These are phyloP conservation scores for Pachypanchax playfairii DNA, from an alignment of 2,113 vertebrate species.

Conservation along the genomic window DNA sequence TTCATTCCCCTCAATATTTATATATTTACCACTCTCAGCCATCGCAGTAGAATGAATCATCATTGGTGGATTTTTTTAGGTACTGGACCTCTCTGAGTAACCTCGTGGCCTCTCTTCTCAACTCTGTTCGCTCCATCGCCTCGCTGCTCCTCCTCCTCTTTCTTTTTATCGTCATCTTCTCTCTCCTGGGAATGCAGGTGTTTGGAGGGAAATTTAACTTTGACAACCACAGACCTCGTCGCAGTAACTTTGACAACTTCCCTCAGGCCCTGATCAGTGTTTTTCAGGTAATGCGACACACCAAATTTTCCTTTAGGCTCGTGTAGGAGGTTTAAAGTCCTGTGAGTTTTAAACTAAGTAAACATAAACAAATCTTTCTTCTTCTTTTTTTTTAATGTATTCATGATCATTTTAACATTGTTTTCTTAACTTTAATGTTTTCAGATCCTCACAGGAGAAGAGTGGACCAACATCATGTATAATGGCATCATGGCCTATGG, in stretches of 20 bases:
- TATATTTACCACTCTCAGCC: neutral
- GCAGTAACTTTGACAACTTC: conserved; percentile 97
- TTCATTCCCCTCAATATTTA: neutral
- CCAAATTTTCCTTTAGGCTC: neutral
- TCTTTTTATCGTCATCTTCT: conserved; percentile 95
- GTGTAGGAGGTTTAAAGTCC: too few species aligned
- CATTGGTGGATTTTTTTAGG: conserved; percentile 66
- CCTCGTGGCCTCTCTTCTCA: conserved; percentile 93
- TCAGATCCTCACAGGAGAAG: conserved; percentile 93
- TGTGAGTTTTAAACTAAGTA: too few species aligned
- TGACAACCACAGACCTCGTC: conserved; percentile 80
- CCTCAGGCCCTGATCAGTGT: conserved; percentile 97
- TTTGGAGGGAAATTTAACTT: conserved; percentile 97
- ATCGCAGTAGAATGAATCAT: neutral
- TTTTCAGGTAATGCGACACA: conserved; percentile 86
- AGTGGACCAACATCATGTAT: conserved; percentile 95
- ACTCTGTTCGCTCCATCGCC: conserved; percentile 95
- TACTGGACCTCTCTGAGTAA: conserved; percentile 95
- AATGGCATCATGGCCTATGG: conserved; percentile 94
- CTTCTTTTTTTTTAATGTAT: too few species aligned
- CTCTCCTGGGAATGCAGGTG: conserved; percentile 97
- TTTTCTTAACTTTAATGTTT: neutral
- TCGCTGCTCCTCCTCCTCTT: conserved; percentile 95
- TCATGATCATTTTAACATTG: neutral
- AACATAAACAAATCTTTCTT: too few species aligned